Evolutionary conservation across 2,113 vertebrate genomes (phyloP), one percentile per base, ranked within the genome.

Genomic region (Spheniscus mendiculus): DNA sequence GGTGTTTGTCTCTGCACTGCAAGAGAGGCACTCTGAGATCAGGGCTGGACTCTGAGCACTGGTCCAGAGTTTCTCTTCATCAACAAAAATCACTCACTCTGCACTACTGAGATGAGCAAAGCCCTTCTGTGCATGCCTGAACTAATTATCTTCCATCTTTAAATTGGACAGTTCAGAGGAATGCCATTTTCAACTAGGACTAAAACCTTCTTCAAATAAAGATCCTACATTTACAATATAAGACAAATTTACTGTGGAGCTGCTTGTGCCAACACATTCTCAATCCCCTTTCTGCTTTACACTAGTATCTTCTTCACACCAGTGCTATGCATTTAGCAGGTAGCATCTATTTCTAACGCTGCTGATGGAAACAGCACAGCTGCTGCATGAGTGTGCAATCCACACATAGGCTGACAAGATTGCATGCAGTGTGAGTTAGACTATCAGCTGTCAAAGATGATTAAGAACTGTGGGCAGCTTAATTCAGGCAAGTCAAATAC

Each of bases 401-500:
- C 66, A 93, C 65, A 77, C 61, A 25, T 10, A 20, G 13, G 66
- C 85, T 62, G 56, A 49, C 29, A 77, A 76, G 71, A 45, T 15
- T 47, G 53, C 69, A 62, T 69, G 50, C 74, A 76, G 81, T 5
- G 15, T 17, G n/a, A 90, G 42, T 12, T 40, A 50, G 84, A 76
- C 15, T 2, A 86, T 69, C 79, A 94, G 38, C 49, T 92, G 87
- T 87, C 66, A 93, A 86, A 93, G 85, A 30, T 16, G 3, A 83
- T 90, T 90, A 95, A 96, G 83, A 90, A 62, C 52, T 63, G 32
- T 32, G 74, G 70, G 89, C 63, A 74, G 67, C 47, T 89, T 95
- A 87, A 95, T 85, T 87, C 70, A 85, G 65, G 50, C 44, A 92
- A 87, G 77, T 59, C 21, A 87, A 91, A 69, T 11, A 18, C 52